Conservation (phyloP, 2,888 invertebrate species). For the Caenorhabditis doughertyi region DNA sequence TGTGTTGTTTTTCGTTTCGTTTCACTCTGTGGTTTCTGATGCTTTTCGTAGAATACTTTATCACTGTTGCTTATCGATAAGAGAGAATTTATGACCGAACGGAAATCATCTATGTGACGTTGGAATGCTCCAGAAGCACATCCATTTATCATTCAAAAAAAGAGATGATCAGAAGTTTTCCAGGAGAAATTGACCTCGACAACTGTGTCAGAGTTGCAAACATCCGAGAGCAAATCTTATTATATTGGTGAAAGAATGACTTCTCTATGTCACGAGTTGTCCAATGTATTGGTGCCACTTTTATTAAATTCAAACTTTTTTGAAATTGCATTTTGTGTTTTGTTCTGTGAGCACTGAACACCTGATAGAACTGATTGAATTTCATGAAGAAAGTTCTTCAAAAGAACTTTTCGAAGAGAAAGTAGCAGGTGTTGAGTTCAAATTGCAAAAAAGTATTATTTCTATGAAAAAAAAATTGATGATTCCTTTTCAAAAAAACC, state of each 20-base stretch:
- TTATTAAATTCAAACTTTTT: background rate
- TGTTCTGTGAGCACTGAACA: background rate
- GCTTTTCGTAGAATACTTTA: conserved; percentile 34
- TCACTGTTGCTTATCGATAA: conserved; percentile 9
- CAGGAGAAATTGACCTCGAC: conserved; percentile 6
- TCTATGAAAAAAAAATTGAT: background rate
- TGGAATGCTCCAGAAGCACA: background rate
- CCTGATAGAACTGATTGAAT: conserved; percentile 16
- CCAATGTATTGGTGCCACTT: background rate
- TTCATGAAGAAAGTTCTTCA: conserved; percentile 6
- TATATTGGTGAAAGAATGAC: conserved; percentile 10
- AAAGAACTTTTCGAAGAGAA: background rate
- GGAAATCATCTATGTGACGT: conserved; percentile 11
- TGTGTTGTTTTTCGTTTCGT: conserved; percentile 19
- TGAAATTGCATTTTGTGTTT: conserved; percentile 11
- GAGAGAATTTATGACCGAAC: conserved; percentile 5
- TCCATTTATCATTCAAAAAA: conserved; percentile 13
- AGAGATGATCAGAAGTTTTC: background rate
- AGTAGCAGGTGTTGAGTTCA: conserved; percentile 17
- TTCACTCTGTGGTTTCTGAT: conserved; percentile 32
- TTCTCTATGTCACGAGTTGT: conserved; percentile 36
- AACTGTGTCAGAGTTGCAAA: conserved; percentile 23
- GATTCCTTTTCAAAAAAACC: no score
- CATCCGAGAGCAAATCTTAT: conserved; percentile 41
- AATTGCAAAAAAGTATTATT: background rate